phyloP scores from a whole-genome alignment of 2,797 vertebrate genomes.

The Amphiprion clarkii region DNA sequence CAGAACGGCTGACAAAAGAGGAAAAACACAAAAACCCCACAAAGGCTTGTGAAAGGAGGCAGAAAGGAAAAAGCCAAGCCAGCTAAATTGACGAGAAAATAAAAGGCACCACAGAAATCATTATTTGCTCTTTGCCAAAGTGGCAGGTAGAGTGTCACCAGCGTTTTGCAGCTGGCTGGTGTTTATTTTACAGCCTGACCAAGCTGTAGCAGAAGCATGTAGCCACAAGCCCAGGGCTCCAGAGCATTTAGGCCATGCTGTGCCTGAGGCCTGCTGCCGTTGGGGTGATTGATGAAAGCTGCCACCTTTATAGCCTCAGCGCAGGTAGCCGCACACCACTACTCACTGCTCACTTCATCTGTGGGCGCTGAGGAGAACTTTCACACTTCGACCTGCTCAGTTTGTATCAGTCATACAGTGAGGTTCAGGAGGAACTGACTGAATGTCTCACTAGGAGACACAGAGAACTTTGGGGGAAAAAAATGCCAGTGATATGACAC shows the following conservation, averaged over 20 bases:
- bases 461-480: background rate
- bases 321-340: slow-evolving; percentile 38
- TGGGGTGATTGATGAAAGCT: slow-evolving; percentile 57
- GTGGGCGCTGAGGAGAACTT: background rate
- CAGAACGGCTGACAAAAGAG: slow-evolving; percentile 61
- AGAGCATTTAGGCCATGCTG: slow-evolving; percentile 55
- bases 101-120: slow-evolving; percentile 37
- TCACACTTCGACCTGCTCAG: background rate
- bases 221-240: slow-evolving; percentile 49
- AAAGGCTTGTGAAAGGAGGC: slow-evolving; percentile 54
- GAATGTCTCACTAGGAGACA: background rate
- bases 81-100: slow-evolving; percentile 58
- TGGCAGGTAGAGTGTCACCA: slow-evolving; percentile 33
- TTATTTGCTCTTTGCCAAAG: slow-evolving; percentile 38
- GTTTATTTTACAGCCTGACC: slow-evolving; percentile 41
- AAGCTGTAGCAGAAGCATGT: slow-evolving; percentile 42
- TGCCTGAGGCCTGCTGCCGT: slow-evolving; percentile 49
- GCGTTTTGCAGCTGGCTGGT: slow-evolving; percentile 16
- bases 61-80: slow-evolving; percentile 56
- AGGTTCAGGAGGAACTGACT: background rate
- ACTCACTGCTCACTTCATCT: slow-evolving; percentile 47
- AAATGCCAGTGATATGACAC: background rate
- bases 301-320: slow-evolving; percentile 21
- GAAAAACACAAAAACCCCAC: slow-evolving; percentile 46
- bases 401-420: slow-evolving; percentile 7